These are phyloP conservation scores for Cygnus buccinator DNA, from an alignment of 2,113 vertebrate species.

Conservation along the genomic window DNA sequence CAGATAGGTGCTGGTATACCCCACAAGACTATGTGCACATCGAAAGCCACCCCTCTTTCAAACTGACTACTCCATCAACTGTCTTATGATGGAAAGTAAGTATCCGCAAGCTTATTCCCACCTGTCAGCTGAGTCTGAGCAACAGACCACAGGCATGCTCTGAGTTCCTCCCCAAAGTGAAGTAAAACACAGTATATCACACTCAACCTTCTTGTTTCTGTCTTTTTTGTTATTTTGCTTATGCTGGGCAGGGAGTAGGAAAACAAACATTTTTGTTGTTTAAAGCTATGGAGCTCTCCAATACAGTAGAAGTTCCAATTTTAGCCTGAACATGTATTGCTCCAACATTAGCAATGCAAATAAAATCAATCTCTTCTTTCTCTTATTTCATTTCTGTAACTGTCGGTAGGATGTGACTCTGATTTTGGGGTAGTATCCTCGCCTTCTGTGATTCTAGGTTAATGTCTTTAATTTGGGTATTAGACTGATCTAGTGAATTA, in stretches of 20 bases:
- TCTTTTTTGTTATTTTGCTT: background rate
- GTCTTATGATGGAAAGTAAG: background rate
- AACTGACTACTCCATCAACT: background rate
- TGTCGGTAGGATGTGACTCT: background rate
- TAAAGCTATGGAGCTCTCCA: background rate
- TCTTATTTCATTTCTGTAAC: background rate
- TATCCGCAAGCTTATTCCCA: background rate
- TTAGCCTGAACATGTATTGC: background rate
- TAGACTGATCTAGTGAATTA: constrained; percentile 4
- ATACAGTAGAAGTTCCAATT: background rate
- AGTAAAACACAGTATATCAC: background rate
- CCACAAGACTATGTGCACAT: background rate
- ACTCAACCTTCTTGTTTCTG: background rate
- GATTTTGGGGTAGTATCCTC: background rate
- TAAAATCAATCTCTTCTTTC: background rate
- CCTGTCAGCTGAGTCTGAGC: background rate
- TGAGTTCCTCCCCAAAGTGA: background rate
- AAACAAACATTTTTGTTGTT: background rate
- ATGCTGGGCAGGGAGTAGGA: background rate
- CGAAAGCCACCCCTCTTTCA: background rate
- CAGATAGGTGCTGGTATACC: background rate
- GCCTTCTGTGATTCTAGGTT: background rate
- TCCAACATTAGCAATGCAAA: background rate
- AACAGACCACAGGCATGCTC: background rate
- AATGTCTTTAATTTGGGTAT: background rate